These are phyloP conservation scores for Acyrthosiphon pisum DNA, from an alignment of 1,140 invertebrate genomes.

Conservation along the genomic window DNA sequence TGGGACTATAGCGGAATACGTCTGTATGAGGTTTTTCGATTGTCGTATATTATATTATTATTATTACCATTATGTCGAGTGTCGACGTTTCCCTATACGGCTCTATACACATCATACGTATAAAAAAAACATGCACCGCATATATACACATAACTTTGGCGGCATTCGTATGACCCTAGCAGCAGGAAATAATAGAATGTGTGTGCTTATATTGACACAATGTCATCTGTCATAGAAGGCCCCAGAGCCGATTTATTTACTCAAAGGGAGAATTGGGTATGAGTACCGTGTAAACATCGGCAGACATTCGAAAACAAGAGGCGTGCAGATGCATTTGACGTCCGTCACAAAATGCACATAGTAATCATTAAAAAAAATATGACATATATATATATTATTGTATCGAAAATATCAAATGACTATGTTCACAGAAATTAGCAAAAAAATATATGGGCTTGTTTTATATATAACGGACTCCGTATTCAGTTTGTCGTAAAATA, in stretches of 20 bases:
- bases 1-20: neutral
- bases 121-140: neutral
- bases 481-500: neutral
- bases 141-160: slow-evolving; percentile 35
- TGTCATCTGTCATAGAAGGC: slow-evolving; percentile 50
- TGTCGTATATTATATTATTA: neutral
- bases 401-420: slow-evolving; percentile 30
- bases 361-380: slow-evolving; percentile 28
- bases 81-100: neutral
- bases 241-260: slow-evolving; percentile 55
- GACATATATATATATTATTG: neutral
- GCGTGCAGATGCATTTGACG: slow-evolving; percentile 55
- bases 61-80: slow-evolving; percentile 7
- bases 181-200: slow-evolving; percentile 44
- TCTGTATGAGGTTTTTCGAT: neutral
- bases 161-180: slow-evolving; percentile 53
- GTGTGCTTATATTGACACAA: slow-evolving; percentile 47
- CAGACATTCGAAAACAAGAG: slow-evolving; percentile 55
- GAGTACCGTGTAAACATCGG: slow-evolving; percentile 57
- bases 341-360: slow-evolving; percentile 48
- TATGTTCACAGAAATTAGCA: neutral
- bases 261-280: slow-evolving; percentile 54
- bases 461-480: neutral
- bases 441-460: neutral
- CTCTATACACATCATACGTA: neutral